Evolutionary conservation across 2,797 vertebrate species (phyloP).

Genomic region (Orientallactaga sibirica): DNA sequence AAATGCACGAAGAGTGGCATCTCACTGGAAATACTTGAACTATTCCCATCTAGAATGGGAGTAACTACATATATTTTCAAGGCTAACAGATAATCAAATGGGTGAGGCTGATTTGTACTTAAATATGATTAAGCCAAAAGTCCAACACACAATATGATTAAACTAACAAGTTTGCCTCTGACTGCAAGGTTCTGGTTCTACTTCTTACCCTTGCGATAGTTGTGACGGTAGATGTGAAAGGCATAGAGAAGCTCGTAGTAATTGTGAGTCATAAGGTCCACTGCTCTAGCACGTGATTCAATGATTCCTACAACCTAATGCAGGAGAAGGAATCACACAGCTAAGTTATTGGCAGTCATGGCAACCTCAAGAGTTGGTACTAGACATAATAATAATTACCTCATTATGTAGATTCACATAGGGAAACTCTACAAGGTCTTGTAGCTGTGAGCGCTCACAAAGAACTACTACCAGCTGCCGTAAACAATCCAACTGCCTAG

Average conservation of each 20-base stretch:
- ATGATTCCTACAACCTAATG: conserved; percentile 96
- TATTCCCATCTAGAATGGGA: background rate
- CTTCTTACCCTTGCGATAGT: conserved; percentile 95
- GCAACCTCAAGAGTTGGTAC: fast-evolving
- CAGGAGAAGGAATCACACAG: conserved; percentile 9
- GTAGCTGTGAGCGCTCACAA: conserved; percentile 96
- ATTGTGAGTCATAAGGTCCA: conserved; percentile 97
- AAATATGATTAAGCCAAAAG: background rate
- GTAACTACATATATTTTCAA: background rate
- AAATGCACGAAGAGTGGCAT: background rate
- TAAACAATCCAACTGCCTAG: conserved; percentile 96
- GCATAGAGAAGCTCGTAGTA: conserved; percentile 98
- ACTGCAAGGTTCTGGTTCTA: background rate
- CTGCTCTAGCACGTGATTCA: conserved; percentile 94
- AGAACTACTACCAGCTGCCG: conserved; percentile 97
- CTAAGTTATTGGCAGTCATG: background rate
- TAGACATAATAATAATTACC: conserved; percentile 83
- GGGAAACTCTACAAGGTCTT: conserved; percentile 96
- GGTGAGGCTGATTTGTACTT: conserved; percentile 12
- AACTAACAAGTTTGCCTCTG: background rate
- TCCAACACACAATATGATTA: background rate
- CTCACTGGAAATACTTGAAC: conserved; percentile 9
- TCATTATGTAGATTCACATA: conserved; percentile 96
- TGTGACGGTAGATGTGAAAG: conserved; percentile 97
- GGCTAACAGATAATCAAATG: background rate